These are phyloP conservation scores for Galerucella nymphaeae DNA, from an alignment of 2,888 invertebrate species.

Conservation along the genomic window DNA sequence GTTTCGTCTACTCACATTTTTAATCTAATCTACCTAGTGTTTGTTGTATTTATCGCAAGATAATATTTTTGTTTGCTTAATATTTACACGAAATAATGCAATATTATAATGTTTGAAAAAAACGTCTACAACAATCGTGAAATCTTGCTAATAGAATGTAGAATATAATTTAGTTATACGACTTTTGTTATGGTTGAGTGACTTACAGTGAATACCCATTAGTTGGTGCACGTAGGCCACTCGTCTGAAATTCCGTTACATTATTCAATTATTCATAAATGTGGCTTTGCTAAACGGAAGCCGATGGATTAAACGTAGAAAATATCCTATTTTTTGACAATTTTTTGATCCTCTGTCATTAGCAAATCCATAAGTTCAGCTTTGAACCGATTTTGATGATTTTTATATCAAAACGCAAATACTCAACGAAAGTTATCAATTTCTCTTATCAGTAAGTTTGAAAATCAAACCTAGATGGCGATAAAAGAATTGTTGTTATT, in stretches of 20 bases:
- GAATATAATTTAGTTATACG: background rate
- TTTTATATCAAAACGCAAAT: no score
- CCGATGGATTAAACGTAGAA: no score
- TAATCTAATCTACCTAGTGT: constrained; percentile 1
- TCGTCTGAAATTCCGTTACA: background rate
- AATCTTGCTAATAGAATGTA: background rate
- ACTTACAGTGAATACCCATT: constrained; percentile 1
- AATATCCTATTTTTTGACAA: no score
- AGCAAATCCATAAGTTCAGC: no score
- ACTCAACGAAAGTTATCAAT: no score
- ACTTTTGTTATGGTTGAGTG: constrained; percentile 11
- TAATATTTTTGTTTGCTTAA: background rate
- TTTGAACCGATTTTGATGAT: no score
- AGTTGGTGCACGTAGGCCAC: background rate
- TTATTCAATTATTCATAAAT: background rate
- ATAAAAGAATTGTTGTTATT: background rate
- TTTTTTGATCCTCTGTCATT: no score
- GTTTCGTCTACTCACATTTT: background rate
- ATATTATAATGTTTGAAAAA: no score
- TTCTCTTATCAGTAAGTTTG: no score
- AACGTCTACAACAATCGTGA: no score
- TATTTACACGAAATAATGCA: background rate
- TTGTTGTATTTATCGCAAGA: background rate
- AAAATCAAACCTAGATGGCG: background rate
- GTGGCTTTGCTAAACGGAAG: no score